A percentile compares a stretch with the other conserved stretches of the same genome.
Conservation (phyloP, 2,113 vertebrate species). For the Sinosuthora webbiana region DNA sequence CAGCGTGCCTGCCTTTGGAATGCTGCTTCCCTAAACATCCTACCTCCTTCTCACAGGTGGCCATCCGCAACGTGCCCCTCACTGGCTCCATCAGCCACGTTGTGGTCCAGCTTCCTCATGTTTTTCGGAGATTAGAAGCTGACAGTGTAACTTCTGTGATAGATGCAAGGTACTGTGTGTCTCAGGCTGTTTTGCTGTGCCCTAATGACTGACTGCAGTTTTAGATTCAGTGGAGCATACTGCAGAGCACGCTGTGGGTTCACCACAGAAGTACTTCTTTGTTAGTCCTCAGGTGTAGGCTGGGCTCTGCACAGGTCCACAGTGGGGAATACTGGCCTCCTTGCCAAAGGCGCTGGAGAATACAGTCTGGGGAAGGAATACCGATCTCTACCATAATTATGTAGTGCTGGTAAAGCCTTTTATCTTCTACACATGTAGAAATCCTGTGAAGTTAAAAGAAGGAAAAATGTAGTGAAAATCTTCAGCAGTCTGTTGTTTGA, state of each 20-base stretch:
- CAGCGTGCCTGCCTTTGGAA: neutral
- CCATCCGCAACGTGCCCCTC: slow-evolving; percentile 78
- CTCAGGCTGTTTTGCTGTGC: neutral
- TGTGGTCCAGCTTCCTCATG: slow-evolving; percentile 91
- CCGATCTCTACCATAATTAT: neutral
- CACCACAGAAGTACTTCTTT: neutral
- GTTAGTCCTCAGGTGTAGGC: neutral
- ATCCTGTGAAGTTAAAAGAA: neutral
- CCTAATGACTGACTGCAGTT: neutral
- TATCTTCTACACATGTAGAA: neutral
- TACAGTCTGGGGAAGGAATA: neutral
- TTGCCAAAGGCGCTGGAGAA: neutral
- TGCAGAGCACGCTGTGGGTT: neutral
- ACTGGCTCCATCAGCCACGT: slow-evolving; percentile 89
- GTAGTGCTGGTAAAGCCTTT: neutral
- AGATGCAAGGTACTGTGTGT: slow-evolving; percentile 78
- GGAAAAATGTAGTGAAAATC: neutral
- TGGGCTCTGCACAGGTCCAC: neutral
- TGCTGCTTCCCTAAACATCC: neutral
- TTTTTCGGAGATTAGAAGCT: slow-evolving; percentile 87
- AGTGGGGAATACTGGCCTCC: neutral
- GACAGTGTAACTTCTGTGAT: slow-evolving; percentile 74
- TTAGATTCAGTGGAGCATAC: neutral
- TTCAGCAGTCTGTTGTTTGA: neutral
- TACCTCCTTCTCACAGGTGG: slow-evolving; percentile 70